These are phyloP conservation scores for Halichondria panicea DNA, from an alignment of 37 sponge, comb jelly and placozoan genomes.

Conservation along the genomic window DNA sequence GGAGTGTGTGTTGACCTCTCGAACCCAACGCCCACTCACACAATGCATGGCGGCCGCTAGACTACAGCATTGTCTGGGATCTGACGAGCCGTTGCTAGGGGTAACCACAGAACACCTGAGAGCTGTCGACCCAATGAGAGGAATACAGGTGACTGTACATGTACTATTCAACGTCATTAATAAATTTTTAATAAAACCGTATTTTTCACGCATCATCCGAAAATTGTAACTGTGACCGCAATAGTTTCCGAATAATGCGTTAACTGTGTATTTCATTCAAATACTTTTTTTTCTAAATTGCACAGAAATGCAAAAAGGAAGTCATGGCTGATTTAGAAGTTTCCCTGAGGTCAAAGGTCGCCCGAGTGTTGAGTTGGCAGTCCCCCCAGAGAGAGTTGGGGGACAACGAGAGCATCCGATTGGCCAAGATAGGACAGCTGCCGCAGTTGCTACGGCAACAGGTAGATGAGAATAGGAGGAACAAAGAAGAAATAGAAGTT, in stretches of 20 bases:
- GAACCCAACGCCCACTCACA: not conserved
- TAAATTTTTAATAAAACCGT: not conserved
- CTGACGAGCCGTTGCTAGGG: constrained; percentile 23
- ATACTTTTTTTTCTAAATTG: not conserved
- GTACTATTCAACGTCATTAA: not conserved
- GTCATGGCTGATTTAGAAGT: not conserved
- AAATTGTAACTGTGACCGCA: not conserved
- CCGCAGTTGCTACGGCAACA: constrained; percentile 20
- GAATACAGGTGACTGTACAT: not conserved
- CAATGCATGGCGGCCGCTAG: constrained; percentile 2
- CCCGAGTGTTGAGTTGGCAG: constrained; percentile 14
- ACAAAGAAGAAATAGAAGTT: not conserved
- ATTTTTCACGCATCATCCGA: no score
- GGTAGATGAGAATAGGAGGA: not conserved
- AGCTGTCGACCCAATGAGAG: not conserved
- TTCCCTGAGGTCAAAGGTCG: not conserved
- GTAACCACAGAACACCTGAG: constrained; percentile 7
- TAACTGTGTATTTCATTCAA: not conserved
- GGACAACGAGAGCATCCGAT: not conserved
- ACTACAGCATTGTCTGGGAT: constrained; percentile 36
- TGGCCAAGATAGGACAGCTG: constrained; percentile 37
- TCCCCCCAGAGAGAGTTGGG: constrained; percentile 7
- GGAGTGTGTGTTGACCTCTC: not conserved
- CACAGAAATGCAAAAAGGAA: not conserved
- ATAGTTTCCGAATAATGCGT: not conserved